Percentiles rank a stretch among this genome's conserved stretches.
phyloP scores from a whole-genome alignment of 2,797 vertebrate species.

The Protosalanx chinensis region DNA sequence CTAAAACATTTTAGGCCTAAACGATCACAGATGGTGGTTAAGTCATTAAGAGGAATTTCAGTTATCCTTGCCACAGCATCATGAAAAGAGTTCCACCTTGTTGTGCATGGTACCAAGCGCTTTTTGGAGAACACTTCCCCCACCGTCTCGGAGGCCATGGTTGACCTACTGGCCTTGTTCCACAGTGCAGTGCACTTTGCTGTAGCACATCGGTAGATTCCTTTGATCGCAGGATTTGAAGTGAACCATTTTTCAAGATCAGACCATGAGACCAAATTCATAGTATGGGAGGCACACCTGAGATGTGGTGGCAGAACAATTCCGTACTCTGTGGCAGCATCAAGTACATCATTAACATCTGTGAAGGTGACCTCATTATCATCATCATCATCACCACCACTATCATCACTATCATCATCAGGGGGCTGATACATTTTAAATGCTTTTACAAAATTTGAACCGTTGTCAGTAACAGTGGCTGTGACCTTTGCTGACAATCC shows the following conservation, averaged over 20 bases:
- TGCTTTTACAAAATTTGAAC: no score
- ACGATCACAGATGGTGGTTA: constrained; percentile 21
- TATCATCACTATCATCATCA: constrained; percentile 1
- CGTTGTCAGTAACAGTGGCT: no score
- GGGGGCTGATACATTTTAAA: no score
- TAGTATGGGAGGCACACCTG: constrained; percentile 31
- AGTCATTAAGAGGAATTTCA: constrained; percentile 17
- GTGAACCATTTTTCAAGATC: constrained; percentile 33
- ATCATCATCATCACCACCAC: constrained; percentile 1
- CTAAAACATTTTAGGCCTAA: constrained; percentile 15
- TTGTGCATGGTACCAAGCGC: background rate
- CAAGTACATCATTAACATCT: constrained; percentile 11
- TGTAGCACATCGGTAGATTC: constrained; percentile 16
- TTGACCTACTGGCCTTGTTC: constrained; percentile 23
- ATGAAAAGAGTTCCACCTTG: background rate
- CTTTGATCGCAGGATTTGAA: constrained; percentile 17
- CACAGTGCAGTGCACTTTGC: constrained; percentile 29
- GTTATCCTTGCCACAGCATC: constrained; percentile 5
- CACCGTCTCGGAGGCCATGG: constrained; percentile 18
- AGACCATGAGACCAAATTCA: constrained; percentile 28
- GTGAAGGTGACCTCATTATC: constrained; percentile 14
- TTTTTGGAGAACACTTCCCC: constrained; percentile 20
- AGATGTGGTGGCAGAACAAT: constrained; percentile 25
- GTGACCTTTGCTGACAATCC: constrained; percentile 29
- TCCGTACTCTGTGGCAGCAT: background rate